phyloP scores from a whole-genome alignment of 2,113 vertebrate species.

The Nerophis lumbriciformis region DNA sequence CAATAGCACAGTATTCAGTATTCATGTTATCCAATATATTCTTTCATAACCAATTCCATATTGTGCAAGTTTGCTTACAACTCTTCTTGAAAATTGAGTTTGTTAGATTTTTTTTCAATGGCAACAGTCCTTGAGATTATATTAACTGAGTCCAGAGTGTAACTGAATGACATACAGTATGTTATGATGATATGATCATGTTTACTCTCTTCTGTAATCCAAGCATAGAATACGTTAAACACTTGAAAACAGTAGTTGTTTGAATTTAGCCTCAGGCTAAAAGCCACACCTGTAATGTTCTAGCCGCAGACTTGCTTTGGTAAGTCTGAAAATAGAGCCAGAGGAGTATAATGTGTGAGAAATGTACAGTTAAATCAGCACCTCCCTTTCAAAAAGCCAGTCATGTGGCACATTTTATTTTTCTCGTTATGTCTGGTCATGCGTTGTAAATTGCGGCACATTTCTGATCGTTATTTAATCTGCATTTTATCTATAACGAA shows the following conservation, averaged over 20 bases:
- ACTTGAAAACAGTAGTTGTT: slow-evolving; percentile 34
- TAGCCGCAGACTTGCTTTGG: slow-evolving; percentile 19
- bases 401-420: slow-evolving; percentile 32
- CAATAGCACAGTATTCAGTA: no score
- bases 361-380: slow-evolving; percentile 20
- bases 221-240: slow-evolving; percentile 26
- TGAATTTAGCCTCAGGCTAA: slow-evolving; percentile 43
- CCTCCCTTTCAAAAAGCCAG: slow-evolving; percentile 18
- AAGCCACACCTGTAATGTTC: slow-evolving; percentile 46
- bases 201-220: slow-evolving; percentile 18
- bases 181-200: neutral
- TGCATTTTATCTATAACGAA: slow-evolving; percentile 48
- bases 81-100: no score
- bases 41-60: no score
- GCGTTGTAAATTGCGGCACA: slow-evolving; percentile 38
- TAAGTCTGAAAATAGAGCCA: slow-evolving; percentile 38
- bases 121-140: no score
- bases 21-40: no score
- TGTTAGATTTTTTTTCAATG: neutral
- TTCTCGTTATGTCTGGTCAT: slow-evolving; percentile 15
- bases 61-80: no score
- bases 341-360: slow-evolving; percentile 45
- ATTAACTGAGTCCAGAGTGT: neutral
- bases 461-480: slow-evolving; percentile 40
- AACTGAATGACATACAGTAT: neutral